A percentile compares a stretch with the other conserved stretches of the same genome.
phyloP scores from a whole-genome alignment of 2,797 vertebrate species.

The Cryptoblepharus egeriae region DNA sequence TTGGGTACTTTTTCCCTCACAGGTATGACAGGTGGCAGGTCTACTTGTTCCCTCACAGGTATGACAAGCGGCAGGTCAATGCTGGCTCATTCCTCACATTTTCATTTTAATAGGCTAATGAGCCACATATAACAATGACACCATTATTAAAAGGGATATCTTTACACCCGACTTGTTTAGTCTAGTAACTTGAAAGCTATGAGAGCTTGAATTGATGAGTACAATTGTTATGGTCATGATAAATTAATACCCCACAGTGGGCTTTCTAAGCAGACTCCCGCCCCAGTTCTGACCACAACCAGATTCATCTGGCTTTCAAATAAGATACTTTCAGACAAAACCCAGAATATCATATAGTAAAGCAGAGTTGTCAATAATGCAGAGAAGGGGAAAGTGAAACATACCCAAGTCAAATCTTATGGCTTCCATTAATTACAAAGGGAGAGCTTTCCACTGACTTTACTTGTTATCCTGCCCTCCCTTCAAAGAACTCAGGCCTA shows the following conservation, averaged over 20 bases:
- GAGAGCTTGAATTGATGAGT: neutral
- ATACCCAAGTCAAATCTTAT: neutral
- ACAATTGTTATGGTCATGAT: no score
- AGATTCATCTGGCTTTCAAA: no score
- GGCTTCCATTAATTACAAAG: neutral
- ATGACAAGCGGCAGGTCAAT: neutral
- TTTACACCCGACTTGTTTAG: neutral
- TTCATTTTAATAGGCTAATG: neutral
- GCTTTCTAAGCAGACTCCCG: no score
- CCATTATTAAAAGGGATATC: neutral
- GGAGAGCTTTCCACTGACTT: neutral
- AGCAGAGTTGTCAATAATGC: neutral
- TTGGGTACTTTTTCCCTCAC: no score
- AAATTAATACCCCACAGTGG: no score
- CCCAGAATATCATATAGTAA: neutral
- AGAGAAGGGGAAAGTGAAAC: no score
- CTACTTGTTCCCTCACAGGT: neutral
- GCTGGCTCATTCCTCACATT: neutral
- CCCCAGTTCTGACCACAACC: no score
- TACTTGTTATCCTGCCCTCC: no score
- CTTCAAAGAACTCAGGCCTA: no score
- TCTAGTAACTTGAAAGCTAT: neutral
- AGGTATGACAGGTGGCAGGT: neutral
- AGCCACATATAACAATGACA: neutral
- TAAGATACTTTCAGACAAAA: no score